These are phyloP conservation scores for Piaya cayana DNA, from an alignment of 2,113 vertebrate species.

Conservation along the genomic window DNA sequence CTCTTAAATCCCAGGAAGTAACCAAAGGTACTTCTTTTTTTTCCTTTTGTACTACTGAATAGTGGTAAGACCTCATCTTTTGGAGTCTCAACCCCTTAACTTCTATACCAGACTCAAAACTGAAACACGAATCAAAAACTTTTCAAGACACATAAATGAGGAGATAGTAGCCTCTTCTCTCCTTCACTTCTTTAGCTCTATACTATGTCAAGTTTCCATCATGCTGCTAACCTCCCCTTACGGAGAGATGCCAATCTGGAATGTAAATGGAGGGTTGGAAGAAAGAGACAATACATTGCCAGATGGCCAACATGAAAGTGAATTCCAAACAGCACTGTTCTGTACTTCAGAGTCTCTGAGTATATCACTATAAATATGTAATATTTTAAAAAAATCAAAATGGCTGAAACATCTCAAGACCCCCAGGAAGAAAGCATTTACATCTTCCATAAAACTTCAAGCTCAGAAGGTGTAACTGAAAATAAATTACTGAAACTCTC, in stretches of 20 bases:
- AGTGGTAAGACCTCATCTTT: not conserved
- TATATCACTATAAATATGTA: not conserved
- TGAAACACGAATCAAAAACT: not conserved
- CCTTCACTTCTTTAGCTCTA: not conserved
- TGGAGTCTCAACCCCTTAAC: not conserved
- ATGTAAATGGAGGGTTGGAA: not conserved
- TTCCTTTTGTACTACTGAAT: not conserved
- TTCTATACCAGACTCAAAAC: not conserved
- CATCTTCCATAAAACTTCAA: not conserved
- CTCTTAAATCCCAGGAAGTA: not conserved
- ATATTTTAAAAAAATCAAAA: not conserved
- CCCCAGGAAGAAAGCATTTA: not conserved
- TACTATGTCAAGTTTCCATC: not conserved
- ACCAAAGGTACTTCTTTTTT: not conserved
- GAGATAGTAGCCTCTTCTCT: not conserved
- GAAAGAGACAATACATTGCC: not conserved
- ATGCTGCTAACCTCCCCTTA: not conserved
- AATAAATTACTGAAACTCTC: not conserved
- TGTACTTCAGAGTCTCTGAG: not conserved
- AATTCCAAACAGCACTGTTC: not conserved
- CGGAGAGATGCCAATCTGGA: not conserved
- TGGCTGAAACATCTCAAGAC: not conserved
- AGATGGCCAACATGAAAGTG: not conserved
- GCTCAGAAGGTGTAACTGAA: not conserved
- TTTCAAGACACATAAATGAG: not conserved